Evolutionary conservation across 2,888 invertebrate species (phyloP), one percentile per base, ranked within the genome.

Genomic region (Watsonalla cultraria): DNA sequence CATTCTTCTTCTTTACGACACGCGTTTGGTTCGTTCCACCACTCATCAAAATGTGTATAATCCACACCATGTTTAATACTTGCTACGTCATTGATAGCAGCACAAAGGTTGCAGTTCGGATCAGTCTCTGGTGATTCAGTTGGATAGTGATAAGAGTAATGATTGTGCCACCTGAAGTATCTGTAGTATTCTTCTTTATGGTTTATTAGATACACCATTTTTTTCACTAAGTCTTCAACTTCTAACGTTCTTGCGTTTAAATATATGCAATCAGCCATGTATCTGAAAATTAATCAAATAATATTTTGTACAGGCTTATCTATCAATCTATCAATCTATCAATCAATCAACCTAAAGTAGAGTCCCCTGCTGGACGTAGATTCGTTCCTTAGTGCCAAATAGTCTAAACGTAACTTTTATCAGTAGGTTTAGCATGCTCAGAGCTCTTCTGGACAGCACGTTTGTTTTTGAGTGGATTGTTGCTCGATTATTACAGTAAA

Each of bases 151-250:
- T 69, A 78, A 0, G 69, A 65, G 46, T 77, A 79, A 56, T 76
- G 62, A 45, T 74, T 75, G 47, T 64, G 71, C 78, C 78, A 79
- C 47, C 61, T 72, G 54, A 78, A 77, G 46, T 61, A 76, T 8
- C 62, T 55, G 11, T 66, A 55, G 52, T 78, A 78, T 45, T 59
- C 58, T 0, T 66, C 57, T 35, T 64, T 64, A 33, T 75, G 51
- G 6, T 64, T 54, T 7, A 74, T 74, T 24, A 72, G 53, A 11
- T 62, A 57, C 7, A 62, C 58, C 65, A 79, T 78, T 57, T 64
- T 48, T 14, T 47, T 51, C 1, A 63, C 73, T 14, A 72, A 48
- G 6, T 64, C 37, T 6, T 51, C 9, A 7, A 56, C 33, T 0
- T 48, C 24, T 11, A 64, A 34, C 47, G 55, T 55, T 39, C 1